Base-by-base conservation (phyloP, 92 coral and sea anemone genomes). In the Chrysogorgia sp. region DNA sequence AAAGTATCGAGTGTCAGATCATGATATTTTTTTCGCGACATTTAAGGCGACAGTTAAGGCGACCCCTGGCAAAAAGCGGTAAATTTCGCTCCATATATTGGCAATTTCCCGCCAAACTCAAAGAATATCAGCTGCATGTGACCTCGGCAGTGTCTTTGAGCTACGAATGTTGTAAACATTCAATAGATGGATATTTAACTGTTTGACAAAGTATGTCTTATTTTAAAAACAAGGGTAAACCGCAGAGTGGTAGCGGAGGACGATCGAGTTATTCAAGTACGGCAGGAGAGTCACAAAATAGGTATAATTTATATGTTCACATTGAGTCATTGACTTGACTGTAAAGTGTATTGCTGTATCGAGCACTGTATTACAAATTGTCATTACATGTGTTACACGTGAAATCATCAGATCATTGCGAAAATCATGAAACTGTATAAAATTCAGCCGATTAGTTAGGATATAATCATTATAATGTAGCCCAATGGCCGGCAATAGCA, bases 101-200 rank as follows among this genome's bases (percentile, higher is more conserved):
- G 26, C 52, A 32, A 47, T 47, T 69, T 69, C 76, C 76, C 76
- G 76, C 76, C 76, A 69, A 69, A 69, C 24, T 45, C 37, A 26
- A 69, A 59, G 26, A 56, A 0, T 17, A 48, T 48, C 19, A 48
- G 6, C 56, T 48, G 6, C 21, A 14, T 22, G 19, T 48, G 15
- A 14, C 21, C 19, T 1, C 56, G 21, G 15, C 15, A 48, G 40
- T 17, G 9, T 43, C 13, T 25, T 22, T 23, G 14, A 35, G 14
- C 0, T n/a, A 14, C 30, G 32, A 58, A 58, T 15, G 17, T 58
- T 13, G 30, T 14, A 21, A 25, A 2, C 22, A 26, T n/a, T n/a
- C n/a, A n/a, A 61, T 10, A 19, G 7, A 29, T 61, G 33, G 30
- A 28, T 10, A 49, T 45, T 55, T 69, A 15, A 45, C 5, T 28